Evolutionary conservation across 2,797 vertebrate genomes (phyloP).

Genomic region (Morelia viridis): DNA sequence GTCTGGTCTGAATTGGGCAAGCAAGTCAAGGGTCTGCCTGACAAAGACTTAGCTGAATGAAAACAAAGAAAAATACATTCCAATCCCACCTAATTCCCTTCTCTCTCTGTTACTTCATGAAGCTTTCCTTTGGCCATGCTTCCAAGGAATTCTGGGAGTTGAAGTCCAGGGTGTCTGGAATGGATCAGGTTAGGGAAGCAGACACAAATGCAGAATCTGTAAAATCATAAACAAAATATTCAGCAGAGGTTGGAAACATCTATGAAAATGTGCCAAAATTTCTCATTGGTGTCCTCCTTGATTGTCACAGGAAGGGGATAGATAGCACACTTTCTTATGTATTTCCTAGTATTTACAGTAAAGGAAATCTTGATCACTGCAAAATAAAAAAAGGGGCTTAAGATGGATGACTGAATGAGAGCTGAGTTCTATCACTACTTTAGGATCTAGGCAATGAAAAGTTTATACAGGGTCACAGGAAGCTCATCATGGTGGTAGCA

Average conservation of each 20-base stretch:
- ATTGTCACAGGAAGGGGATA: neutral
- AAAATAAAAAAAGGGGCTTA: too few relatives aligned
- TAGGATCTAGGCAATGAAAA: neutral
- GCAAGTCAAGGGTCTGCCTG: neutral
- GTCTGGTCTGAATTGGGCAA: neutral
- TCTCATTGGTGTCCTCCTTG: neutral
- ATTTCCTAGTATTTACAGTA: neutral
- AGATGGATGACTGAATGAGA: neutral
- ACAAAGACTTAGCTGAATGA: neutral
- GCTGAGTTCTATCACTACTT: neutral
- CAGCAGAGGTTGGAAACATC: neutral
- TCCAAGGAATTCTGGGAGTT: neutral
- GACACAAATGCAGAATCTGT: neutral
- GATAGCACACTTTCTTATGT: slow-evolving; percentile 5
- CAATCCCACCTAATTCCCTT: neutral
- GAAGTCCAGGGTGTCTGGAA: neutral
- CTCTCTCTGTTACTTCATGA: slow-evolving; percentile 17
- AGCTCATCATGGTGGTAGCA: neutral
- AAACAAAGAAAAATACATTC: neutral
- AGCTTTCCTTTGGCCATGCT: neutral
- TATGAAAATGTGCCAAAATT: slow-evolving; percentile 30
- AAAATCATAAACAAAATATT: neutral
- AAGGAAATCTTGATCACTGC: neutral
- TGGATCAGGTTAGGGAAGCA: neutral
- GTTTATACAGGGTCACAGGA: neutral